Evolutionary conservation across 2,888 invertebrate genomes (phyloP).

Genomic region (Hirtodrosophila confusa): DNA sequence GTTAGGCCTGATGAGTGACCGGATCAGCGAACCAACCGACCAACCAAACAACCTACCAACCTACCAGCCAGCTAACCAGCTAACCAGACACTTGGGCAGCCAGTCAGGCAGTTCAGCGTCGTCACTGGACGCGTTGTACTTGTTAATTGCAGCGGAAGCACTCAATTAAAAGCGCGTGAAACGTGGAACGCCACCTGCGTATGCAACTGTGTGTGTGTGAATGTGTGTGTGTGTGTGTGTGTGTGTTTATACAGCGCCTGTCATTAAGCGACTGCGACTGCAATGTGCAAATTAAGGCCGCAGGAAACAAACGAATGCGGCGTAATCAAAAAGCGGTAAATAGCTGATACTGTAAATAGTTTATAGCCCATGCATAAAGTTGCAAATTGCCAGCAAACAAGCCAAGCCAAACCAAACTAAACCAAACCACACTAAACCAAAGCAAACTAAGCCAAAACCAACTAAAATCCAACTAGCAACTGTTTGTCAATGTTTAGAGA

Average conservation of each 20-base stretch:
- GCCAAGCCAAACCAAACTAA: conserved; percentile 24
- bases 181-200: conserved; percentile 74
- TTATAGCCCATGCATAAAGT: conserved; percentile 65
- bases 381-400: conserved; percentile 61
- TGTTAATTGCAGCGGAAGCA: conserved; percentile 79
- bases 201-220: conserved; percentile 15
- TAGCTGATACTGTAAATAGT: conserved; percentile 71
- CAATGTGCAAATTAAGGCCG: conserved; percentile 69
- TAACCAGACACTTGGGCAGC: conserved; percentile 15
- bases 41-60: conserved; percentile 16
- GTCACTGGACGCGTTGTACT: conserved; percentile 68
- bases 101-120: conserved; percentile 42
- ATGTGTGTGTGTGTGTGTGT: conserved; percentile 1
- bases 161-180: conserved; percentile 79
- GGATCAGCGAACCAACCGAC: conserved; percentile 7
- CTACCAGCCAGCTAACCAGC: conserved; percentile 2
- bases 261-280: conserved; percentile 45
- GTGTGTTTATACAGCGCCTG: conserved; percentile 40
- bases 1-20: conserved; percentile 34
- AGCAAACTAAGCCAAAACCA: conserved; percentile 13
- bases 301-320: conserved; percentile 77
- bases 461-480: conserved; percentile 15
- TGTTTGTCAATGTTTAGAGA: conserved; percentile 63
- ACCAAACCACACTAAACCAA: conserved; percentile 12
- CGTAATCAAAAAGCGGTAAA: conserved; percentile 78